Conservation (phyloP, 2,113 vertebrate genomes). For the Ceyx cyanopectus region DNA sequence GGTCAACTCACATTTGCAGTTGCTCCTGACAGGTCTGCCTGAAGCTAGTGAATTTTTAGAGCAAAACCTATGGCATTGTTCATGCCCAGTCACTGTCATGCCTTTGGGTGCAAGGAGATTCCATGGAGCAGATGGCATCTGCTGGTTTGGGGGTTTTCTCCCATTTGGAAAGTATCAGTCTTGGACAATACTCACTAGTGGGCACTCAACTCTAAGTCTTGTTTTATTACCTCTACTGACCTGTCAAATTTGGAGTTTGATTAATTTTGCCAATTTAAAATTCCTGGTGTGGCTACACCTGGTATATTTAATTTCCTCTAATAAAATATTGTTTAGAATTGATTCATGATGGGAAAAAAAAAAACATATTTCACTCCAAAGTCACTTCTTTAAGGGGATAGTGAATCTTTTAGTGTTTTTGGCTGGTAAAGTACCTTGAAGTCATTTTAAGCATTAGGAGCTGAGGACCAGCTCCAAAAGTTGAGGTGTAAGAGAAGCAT, state of each 20-base stretch:
- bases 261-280: conserved; percentile 44
- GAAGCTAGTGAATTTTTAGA: conserved; percentile 26
- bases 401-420: background rate
- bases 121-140: background rate
- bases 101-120: background rate
- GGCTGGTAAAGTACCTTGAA: background rate
- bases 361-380: background rate
- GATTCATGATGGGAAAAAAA: background rate
- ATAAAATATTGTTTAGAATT: conserved; percentile 35
- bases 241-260: background rate
- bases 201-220: background rate
- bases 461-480: background rate
- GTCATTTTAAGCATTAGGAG: background rate
- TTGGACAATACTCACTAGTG: background rate
- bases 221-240: background rate
- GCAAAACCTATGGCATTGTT: background rate
- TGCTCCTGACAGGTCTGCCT: conserved; percentile 13
- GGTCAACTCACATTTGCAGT: background rate
- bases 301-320: conserved; percentile 1
- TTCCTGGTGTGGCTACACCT: background rate
- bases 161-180: background rate
- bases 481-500: background rate
- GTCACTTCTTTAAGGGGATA: background rate
- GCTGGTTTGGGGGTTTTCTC: background rate
- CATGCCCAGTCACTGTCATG: background rate